Conservation (phyloP, 1,140 invertebrate species). For the Oreohelix idahoensis region DNA sequence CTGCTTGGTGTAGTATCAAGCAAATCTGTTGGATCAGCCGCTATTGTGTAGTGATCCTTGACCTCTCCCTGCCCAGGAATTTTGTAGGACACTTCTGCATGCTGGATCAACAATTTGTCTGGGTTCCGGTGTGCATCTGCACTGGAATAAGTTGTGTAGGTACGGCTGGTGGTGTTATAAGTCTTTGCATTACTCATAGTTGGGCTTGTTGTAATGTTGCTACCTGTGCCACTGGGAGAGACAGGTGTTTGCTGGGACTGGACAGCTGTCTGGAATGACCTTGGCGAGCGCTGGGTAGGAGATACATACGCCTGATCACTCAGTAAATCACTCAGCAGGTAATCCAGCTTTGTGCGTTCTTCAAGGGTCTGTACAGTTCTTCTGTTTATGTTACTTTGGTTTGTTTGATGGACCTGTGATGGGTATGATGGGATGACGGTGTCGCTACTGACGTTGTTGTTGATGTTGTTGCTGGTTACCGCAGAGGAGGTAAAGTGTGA, state of each 20-base stretch:
- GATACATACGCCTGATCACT: constrained; percentile 62
- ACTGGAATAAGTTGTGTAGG: constrained; percentile 55
- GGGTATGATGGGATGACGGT: constrained; percentile 38
- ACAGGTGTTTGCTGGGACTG: constrained; percentile 38
- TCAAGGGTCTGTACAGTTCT: constrained; percentile 55
- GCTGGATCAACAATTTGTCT: constrained; percentile 59
- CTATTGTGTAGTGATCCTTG: constrained; percentile 60
- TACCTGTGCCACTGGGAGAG: constrained; percentile 27
- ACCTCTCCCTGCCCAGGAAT: constrained; percentile 56
- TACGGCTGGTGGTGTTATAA: constrained; percentile 57
- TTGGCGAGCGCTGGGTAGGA: constrained; percentile 18
- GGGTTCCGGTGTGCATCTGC: constrained; percentile 46
- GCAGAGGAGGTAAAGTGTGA: constrained; percentile 42
- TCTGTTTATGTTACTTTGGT: constrained; percentile 43
- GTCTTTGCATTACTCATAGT: constrained; percentile 46
- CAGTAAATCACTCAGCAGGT: constrained; percentile 70
- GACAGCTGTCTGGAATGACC: constrained; percentile 17
- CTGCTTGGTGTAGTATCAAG: constrained; percentile 36
- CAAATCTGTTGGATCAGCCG: constrained; percentile 48
- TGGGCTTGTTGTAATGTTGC: constrained; percentile 46
- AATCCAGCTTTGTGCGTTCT: constrained; percentile 70
- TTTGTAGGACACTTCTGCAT: constrained; percentile 64
- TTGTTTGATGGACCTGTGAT: constrained; percentile 45
- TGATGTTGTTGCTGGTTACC: constrained; percentile 36
- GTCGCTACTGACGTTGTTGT: constrained; percentile 45